A percentile compares a stretch with the other conserved stretches of the same genome.
Conservation (phyloP, 2,113 vertebrate species). For the Acanthisitta chloris region DNA sequence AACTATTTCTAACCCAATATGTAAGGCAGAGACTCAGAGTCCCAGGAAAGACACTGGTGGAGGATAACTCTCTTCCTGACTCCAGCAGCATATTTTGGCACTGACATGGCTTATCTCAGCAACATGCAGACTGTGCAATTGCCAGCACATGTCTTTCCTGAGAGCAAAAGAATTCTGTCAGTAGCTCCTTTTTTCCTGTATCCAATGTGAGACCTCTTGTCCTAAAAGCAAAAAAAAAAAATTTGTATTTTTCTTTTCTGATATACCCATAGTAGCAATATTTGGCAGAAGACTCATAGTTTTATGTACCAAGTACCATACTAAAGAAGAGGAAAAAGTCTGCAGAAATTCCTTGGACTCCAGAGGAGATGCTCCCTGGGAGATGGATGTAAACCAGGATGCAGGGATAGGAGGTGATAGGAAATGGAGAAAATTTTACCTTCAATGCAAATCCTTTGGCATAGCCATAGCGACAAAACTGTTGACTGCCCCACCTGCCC, state of each 20-base stretch:
- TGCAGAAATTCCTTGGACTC: background rate
- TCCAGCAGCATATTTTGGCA: background rate
- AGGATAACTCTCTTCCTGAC: background rate
- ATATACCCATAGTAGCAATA: background rate
- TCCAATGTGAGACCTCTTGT: background rate
- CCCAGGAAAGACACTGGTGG: background rate
- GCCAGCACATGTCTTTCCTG: background rate
- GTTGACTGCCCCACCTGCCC: background rate
- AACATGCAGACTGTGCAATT: background rate
- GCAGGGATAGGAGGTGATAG: background rate
- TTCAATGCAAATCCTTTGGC: background rate
- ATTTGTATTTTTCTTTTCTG: background rate
- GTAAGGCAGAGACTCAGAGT: background rate
- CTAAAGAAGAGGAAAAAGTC: background rate
- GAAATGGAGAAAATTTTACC: background rate
- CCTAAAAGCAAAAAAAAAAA: background rate
- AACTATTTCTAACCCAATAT: background rate
- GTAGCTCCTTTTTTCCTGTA: background rate
- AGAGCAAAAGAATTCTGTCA: background rate
- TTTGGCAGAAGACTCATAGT: background rate
- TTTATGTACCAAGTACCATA: background rate
- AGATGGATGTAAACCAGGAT: background rate
- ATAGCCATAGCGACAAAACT: background rate
- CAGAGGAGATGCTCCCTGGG: background rate
- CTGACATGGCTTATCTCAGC: fast-evolving